phyloP scores from a whole-genome alignment of 2,888 invertebrate species.

The Agriopis aurantiaria region DNA sequence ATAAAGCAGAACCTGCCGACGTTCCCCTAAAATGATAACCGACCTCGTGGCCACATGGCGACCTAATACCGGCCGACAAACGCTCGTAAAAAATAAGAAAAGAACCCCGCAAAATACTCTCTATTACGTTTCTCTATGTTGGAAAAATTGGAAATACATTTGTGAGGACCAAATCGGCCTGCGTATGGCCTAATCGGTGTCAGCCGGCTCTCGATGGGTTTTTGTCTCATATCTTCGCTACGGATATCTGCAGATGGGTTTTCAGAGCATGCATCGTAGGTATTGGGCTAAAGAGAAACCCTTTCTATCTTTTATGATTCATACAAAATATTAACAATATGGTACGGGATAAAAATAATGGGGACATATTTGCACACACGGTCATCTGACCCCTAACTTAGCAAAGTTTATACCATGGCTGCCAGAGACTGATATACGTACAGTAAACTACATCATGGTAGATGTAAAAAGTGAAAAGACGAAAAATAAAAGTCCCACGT shows the following conservation, averaged over 20 bases:
- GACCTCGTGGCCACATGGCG: conserved; percentile 76
- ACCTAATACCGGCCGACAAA: conserved; percentile 72
- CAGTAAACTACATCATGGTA: background rate
- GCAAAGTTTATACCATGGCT: too few relatives aligned
- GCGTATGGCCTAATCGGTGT: conserved; percentile 42
- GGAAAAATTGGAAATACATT: conserved; percentile 79
- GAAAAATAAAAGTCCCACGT: background rate
- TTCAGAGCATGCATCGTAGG: conserved; percentile 3
- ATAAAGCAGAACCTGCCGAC: conserved; percentile 46
- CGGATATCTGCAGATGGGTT: conserved; percentile 14
- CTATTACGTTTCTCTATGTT: conserved; percentile 73
- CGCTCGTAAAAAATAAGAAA: conserved; percentile 81
- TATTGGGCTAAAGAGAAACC: background rate
- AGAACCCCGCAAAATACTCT: conserved; percentile 78
- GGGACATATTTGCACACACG: too few relatives aligned
- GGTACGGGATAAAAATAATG: too few relatives aligned
- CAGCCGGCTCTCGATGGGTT: conserved; percentile 39
- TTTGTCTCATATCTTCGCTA: conserved; percentile 38
- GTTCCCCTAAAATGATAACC: conserved; percentile 74
- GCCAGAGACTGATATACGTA: too few relatives aligned
- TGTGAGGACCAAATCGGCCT: conserved; percentile 60
- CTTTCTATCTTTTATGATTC: background rate
- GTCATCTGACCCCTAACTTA: too few relatives aligned
- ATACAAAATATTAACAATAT: too few relatives aligned
- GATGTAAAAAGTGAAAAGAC: background rate